Percentiles rank a stretch among this genome's conserved stretches.
Conservation (phyloP, 1,140 invertebrate genomes). For the Bombus vancouverensis region DNA sequence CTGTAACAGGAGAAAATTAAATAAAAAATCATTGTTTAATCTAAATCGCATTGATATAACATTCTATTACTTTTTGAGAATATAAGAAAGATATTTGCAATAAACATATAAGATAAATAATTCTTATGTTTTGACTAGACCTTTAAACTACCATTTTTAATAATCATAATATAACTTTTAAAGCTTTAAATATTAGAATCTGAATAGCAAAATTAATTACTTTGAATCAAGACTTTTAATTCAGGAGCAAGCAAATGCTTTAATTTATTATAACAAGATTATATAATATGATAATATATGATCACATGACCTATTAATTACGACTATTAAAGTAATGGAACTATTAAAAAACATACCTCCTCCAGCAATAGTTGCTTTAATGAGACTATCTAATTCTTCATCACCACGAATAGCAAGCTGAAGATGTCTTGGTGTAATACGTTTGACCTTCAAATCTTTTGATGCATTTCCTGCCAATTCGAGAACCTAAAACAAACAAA, state of each 20-base stretch:
- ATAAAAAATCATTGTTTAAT: neutral
- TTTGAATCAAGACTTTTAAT: too few relatives aligned
- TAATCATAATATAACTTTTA: neutral
- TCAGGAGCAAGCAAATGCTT: neutral
- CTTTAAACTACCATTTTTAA: neutral
- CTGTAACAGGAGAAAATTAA: slow-evolving; percentile 78
- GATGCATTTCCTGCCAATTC: slow-evolving; percentile 99
- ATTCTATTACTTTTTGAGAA: neutral
- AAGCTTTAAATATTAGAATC: neutral
- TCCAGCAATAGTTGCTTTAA: slow-evolving; percentile 99
- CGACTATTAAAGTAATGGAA: neutral
- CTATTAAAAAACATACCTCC: slow-evolving; percentile 87
- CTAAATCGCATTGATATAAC: neutral
- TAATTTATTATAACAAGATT: neutral
- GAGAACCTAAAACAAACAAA: slow-evolving; percentile 87
- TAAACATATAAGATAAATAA: neutral
- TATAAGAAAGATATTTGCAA: neutral
- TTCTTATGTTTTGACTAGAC: too few relatives aligned
- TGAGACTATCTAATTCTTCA: slow-evolving; percentile 99
- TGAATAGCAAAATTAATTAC: neutral
- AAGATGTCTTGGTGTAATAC: slow-evolving; percentile 99
- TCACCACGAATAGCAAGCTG: slow-evolving; percentile 99
- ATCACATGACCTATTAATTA: neutral
- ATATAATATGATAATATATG: neutral
- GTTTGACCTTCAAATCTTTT: slow-evolving; percentile 99